These are phyloP conservation scores for Conus ventricosus DNA, from an alignment of 1,140 invertebrate genomes.

Conservation along the genomic window DNA sequence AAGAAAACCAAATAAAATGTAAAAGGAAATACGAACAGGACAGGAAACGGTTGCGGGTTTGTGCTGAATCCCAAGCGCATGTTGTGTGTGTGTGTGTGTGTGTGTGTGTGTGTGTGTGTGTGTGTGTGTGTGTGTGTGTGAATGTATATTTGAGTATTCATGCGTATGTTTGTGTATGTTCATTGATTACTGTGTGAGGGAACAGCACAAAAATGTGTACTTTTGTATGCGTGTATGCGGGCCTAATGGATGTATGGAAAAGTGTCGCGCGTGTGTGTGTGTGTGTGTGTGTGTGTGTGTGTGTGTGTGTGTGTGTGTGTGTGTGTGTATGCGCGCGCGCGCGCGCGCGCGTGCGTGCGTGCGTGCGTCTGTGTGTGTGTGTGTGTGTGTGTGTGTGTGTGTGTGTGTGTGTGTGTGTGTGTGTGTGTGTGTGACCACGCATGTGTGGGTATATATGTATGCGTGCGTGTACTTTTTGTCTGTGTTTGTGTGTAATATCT, in stretches of 20 bases:
- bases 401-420: constrained; percentile 10
- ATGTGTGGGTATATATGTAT: neutral
- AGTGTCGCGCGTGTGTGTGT: neutral
- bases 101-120: no score
- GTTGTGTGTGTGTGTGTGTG: no score
- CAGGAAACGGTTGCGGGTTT: neutral
- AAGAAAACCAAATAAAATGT: no score
- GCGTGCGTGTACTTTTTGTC: neutral
- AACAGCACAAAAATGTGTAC: neutral
- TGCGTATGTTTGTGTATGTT: no score
- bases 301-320: constrained; percentile 10
- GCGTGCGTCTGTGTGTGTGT: neutral
- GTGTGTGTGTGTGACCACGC: neutral
- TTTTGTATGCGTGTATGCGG: neutral
- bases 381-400: constrained; percentile 10
- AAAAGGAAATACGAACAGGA: no score
- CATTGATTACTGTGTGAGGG: no score
- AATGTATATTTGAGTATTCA: no score
- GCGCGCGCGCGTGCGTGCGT: neutral
- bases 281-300: constrained; percentile 10
- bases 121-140: no score
- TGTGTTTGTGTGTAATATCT: no score
- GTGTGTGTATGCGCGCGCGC: neutral
- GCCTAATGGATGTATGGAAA: neutral
- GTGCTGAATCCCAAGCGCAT: no score